Evolutionary conservation across 30 jellyfish, hydroid and myxozoan genomes (phyloP).

Genomic region (Mastigias papua): DNA sequence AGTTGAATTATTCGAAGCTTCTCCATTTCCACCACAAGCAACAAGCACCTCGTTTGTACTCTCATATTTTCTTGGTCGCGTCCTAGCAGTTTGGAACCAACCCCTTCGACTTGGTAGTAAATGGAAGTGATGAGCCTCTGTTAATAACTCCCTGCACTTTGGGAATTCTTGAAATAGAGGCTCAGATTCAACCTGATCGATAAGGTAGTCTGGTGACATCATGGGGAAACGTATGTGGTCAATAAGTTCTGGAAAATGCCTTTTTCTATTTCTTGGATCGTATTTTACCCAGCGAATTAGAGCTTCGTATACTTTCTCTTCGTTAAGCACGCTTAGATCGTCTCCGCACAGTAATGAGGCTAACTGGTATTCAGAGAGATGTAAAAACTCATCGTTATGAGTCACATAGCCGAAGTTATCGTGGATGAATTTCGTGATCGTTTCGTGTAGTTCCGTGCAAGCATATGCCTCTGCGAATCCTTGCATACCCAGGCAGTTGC

Average conservation of each 20-base stretch:
- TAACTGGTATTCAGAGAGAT: conserved; percentile 79
- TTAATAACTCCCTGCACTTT: conserved; percentile 88
- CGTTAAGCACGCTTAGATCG: conserved; percentile 94
- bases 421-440: conserved; percentile 81
- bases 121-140: conserved; percentile 95
- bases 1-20: conserved; percentile 90
- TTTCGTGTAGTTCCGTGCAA: conserved; percentile 87
- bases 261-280: conserved; percentile 67
- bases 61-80: conserved; percentile 98
- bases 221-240: conserved; percentile 95
- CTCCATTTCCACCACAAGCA: conserved; percentile 99
- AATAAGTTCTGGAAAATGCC: conserved; percentile 82
- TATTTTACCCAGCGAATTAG: conserved; percentile 92
- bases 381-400: conserved; percentile 91
- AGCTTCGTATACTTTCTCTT: conserved; percentile 95
- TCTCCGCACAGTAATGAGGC: conserved; percentile 87
- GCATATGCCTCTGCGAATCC: conserved; percentile 97
- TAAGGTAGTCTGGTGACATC: conserved; percentile 96
- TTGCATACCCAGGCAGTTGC: conserved; percentile 97
- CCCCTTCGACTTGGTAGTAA: conserved; percentile 96
- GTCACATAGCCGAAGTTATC: conserved; percentile 96
- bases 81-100: conserved; percentile 85
- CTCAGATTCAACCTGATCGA: conserved; percentile 97
- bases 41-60: conserved; percentile 90
- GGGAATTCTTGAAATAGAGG: conserved; percentile 85